Evolutionary conservation across 2,888 invertebrate species (phyloP), one percentile per base, ranked within the genome.

Genomic region (Diarsia dahlii): DNA sequence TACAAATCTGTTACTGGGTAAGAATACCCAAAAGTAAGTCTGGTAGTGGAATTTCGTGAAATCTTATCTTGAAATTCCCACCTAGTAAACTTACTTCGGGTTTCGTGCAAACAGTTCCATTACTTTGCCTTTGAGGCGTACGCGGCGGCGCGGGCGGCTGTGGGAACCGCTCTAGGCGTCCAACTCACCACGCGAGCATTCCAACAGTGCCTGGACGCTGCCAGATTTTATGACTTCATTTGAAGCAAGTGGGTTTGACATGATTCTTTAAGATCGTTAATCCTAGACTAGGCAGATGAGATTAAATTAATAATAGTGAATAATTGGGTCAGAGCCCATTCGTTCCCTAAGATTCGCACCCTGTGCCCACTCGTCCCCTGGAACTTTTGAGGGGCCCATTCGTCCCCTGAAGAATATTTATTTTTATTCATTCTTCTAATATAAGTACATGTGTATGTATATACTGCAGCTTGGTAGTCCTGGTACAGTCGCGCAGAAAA

Each of bases 121-220:
- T 52, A 81, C 66, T 80, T 81, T 67, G 71, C 68, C 58, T 71
- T 58, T 76, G 28, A 28, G 66, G 60, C 18, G 70, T 71, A 60
- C 74, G 48, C 15, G 46, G 39, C 46, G 39, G 9, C 15, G 75
- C 39, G 15, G 13, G 34, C 28, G 23, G 34, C 77, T 20, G 60
- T 76, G 78, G 60, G 76, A 78, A 76, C 78, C 60, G 54, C 86
- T 77, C 69, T 12, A 69, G 82, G 80, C 82, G n/a, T 3, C 34
- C 28, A 50, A 39, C 56, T 50, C 46, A 67, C 77, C 80, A 70
- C 70, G 52, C 82, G 58, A 82, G 71, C 82, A 82, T 81, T 76
- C 80, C 76, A 34, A n/a, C 8, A 28, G 28, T 50, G 54, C 46
- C 28, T 65, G 66, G 48, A 65, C 50, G 45, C 23, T 46, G 48